Percentiles rank a stretch among this genome's conserved stretches.
phyloP scores from a whole-genome alignment of 2,888 invertebrate genomes.

The Acanthosoma haemorrhoidale region DNA sequence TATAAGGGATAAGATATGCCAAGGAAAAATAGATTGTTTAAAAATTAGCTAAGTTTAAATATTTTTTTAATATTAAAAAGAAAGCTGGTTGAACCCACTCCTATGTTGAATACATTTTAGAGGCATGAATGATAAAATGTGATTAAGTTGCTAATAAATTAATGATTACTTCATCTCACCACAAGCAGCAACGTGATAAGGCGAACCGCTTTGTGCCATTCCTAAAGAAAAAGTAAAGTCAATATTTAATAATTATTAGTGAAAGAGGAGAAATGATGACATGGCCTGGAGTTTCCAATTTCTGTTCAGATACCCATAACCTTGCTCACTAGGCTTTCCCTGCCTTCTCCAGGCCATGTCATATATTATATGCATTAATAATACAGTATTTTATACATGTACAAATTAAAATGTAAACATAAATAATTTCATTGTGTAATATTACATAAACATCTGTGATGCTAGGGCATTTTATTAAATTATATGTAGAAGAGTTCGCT shows the following conservation, averaged over 20 bases:
- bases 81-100: slow-evolving; percentile 19
- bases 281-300: too few species aligned
- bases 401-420: too few species aligned
- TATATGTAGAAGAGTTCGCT: too few species aligned
- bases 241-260: neutral
- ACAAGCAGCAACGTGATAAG: slow-evolving; percentile 35
- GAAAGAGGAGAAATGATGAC: too few species aligned
- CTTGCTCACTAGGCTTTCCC: too few species aligned
- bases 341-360: too few species aligned
- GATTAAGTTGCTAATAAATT: neutral
- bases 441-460: too few species aligned
- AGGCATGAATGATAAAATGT: slow-evolving; percentile 22
- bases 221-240: slow-evolving; percentile 34
- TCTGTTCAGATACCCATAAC: too few species aligned
- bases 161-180: slow-evolving; percentile 33
- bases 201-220: slow-evolving; percentile 41
- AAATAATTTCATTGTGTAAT: too few species aligned
- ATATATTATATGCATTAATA: too few species aligned
- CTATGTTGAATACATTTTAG: slow-evolving; percentile 8
- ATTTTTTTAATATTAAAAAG: slow-evolving; percentile 7
- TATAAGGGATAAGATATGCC: neutral
- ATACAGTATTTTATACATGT: too few species aligned
- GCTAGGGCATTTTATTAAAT: too few species aligned
- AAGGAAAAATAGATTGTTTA: neutral
- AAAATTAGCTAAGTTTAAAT: neutral